Base-by-base conservation (phyloP, 2,113 vertebrate genomes). In the Saguinus midas region DNA sequence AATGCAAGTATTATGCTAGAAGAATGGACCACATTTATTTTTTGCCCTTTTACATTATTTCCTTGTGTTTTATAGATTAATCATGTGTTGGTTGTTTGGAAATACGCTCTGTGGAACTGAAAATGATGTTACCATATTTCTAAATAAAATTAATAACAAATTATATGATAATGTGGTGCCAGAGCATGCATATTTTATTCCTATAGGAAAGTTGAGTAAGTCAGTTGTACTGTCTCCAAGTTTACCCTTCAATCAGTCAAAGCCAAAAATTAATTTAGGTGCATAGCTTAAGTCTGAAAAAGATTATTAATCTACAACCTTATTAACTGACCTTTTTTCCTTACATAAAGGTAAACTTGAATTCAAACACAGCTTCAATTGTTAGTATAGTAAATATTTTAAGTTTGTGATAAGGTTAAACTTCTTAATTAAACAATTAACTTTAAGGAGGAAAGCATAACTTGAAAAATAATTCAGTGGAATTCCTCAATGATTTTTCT, bases 121-220 rank as follows among this genome's bases (percentile, higher is more conserved):
- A 90, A 85, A 73, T 52, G 7, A 27, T 8, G 76, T 40, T 82
- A 5, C 16, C 55, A 3, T 64, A 93, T 84, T 93, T 87, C 37
- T 68, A 85, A 87, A 35, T 79, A 76, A 93, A 94, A 81, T 72
- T 76, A 94, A 52, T 78, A 55, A 73, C 35, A 89, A 43, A 58
- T 55, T 40, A 6, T 37, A 40, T 58, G 35, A 66, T 72, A 50
- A 13, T 48, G 18, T 75, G 25, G 7, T 87, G 3, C 37, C 29
- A 50, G 1, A 20, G 12, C 12, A 58, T 35, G 8, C 23, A 29
- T 27, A 17, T 58, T 83, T 73, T 35, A 57, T 76, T 37, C 5
- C 12, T 57, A 21, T 5, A 66, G 8, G 20, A 95, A 84, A 86
- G 25, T 8, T 61, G 21, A 55, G 16, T 66, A 45, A 66, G 43